phyloP scores from a whole-genome alignment of 2,797 vertebrate species.

The Amniataba percoides region DNA sequence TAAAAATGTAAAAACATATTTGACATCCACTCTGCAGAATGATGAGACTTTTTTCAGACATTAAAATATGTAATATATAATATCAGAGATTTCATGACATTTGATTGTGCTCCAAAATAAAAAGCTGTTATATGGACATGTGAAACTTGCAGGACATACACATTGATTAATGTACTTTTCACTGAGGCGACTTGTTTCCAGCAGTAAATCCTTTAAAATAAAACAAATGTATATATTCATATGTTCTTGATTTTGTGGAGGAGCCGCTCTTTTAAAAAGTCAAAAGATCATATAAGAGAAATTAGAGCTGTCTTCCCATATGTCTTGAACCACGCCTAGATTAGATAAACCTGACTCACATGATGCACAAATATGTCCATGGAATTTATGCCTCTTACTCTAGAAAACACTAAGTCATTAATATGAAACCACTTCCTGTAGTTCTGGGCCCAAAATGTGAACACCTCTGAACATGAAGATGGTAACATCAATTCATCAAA shows the following conservation, averaged over 20 bases:
- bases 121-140: neutral
- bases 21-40: neutral
- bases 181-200: neutral
- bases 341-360: neutral
- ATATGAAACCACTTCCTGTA: neutral
- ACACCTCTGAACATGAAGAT: neutral
- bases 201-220: neutral
- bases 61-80: no score
- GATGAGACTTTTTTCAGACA: neutral
- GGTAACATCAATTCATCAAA: neutral
- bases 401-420: no score
- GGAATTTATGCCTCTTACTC: no score
- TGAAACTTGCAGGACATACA: neutral
- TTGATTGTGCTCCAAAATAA: neutral
- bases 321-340: neutral
- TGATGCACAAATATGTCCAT: no score
- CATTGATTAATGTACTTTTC: neutral
- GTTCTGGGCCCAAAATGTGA: neutral
- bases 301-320: neutral
- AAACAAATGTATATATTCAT: neutral
- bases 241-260: neutral
- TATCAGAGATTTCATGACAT: neutral
- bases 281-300: neutral
- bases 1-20: neutral
- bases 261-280: neutral